A percentile compares a stretch with the other conserved stretches of the same genome.
Evolutionary conservation across 1,140 invertebrate genomes (phyloP).

Genomic region (Oncopeltus fasciatus): DNA sequence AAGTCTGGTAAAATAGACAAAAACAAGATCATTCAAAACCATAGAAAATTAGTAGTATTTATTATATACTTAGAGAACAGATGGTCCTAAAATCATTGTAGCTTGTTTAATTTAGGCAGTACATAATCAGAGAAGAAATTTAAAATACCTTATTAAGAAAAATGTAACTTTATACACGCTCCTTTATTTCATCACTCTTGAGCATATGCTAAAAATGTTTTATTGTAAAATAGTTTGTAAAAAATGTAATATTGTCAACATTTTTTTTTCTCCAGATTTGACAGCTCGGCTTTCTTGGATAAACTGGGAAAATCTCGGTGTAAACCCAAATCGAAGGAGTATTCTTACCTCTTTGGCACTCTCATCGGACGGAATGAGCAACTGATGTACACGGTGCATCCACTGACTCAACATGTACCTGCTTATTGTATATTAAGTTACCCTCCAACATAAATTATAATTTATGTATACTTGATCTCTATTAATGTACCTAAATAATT

Average conservation of each 20-base stretch:
- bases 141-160: not conserved
- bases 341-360: conserved; percentile 65
- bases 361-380: conserved; percentile 56
- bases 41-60: too few species aligned
- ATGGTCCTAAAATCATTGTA: not conserved
- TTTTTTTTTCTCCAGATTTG: conserved; percentile 56
- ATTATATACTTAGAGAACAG: too few species aligned
- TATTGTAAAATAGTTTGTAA: not conserved
- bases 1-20: too few species aligned
- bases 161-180: not conserved
- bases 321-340: conserved; percentile 70
- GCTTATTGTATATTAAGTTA: too few species aligned
- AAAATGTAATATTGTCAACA: not conserved
- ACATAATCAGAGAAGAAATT: not conserved
- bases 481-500: too few species aligned
- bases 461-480: too few species aligned
- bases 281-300: conserved; percentile 96
- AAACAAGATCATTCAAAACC: too few species aligned
- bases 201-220: not conserved
- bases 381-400: not conserved
- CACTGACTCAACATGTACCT: not conserved
- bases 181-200: not conserved
- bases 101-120: not conserved
- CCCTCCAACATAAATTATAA: too few species aligned
- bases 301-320: conserved; percentile 95